Evolutionary conservation across 1,140 invertebrate genomes (phyloP).

Genomic region (Drepana arcuata): DNA sequence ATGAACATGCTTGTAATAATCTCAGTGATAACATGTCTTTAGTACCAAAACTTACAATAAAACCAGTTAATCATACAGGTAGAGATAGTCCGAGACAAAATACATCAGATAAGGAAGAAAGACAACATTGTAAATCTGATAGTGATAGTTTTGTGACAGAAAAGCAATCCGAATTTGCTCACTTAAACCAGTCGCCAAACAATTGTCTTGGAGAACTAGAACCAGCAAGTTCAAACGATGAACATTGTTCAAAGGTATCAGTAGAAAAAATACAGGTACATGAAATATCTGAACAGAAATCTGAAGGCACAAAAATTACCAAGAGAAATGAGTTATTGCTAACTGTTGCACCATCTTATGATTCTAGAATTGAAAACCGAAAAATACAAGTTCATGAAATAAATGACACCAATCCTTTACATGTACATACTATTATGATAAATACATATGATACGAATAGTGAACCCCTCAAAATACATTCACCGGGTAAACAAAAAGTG

Average conservation of each 20-base stretch:
- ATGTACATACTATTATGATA: constrained; percentile 4
- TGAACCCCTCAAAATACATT: constrained; percentile 9
- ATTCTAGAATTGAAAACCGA: not conserved
- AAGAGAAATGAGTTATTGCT: too few relatives aligned
- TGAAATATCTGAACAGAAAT: too few relatives aligned
- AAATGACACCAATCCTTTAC: constrained; percentile 1
- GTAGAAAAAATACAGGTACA: too few relatives aligned
- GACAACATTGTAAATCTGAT: too few relatives aligned
- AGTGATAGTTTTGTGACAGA: too few relatives aligned
- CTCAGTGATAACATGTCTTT: constrained; percentile 2
- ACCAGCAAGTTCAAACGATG: too few relatives aligned
- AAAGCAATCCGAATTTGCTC: too few relatives aligned
- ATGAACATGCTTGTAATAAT: constrained; percentile 18
- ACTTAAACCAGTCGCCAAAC: not conserved
- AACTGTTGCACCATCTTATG: constrained; percentile 1
- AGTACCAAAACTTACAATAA: constrained; percentile 12
- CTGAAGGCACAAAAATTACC: too few relatives aligned
- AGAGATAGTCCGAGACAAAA: too few relatives aligned
- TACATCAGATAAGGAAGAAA: too few relatives aligned
- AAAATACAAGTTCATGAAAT: not conserved
- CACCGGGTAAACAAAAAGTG: constrained; percentile 20
- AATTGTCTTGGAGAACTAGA: too few relatives aligned
- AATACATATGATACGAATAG: constrained; percentile 1
- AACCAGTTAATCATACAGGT: constrained; percentile 3
- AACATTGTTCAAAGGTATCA: too few relatives aligned